phyloP scores from a whole-genome alignment of 2,888 invertebrate species.

The Apotomis betuletana region DNA sequence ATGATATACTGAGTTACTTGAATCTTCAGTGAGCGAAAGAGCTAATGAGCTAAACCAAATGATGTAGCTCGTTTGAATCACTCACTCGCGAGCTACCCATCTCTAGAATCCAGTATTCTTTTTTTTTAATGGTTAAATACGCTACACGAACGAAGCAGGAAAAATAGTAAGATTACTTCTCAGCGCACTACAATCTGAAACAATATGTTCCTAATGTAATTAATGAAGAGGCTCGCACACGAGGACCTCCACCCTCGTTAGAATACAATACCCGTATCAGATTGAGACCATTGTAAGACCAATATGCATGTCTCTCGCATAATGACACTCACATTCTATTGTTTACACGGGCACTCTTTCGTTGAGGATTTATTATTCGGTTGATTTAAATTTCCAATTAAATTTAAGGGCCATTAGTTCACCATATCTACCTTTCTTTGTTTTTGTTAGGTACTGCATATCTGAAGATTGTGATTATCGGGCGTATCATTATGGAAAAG shows the following conservation, averaged over 20 bases:
- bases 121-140: no score
- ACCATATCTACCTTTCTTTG: not conserved
- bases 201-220: conserved; percentile 26
- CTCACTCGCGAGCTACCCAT: no score
- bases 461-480: no score
- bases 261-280: conserved; percentile 68
- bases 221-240: conserved; percentile 46
- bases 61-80: no score
- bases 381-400: conserved; percentile 14
- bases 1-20: no score
- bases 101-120: no score
- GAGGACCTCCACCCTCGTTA: conserved; percentile 65
- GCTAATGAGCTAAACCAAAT: no score
- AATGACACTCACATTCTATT: conserved; percentile 63
- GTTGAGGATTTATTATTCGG: conserved; percentile 11
- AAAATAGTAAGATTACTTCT: conserved; percentile 10
- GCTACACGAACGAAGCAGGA: not conserved
- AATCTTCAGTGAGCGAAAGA: no score
- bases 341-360: conserved; percentile 47
- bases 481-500: no score
- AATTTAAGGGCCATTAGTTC: not conserved
- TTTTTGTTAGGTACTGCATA: no score
- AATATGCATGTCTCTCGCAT: conserved; percentile 50
- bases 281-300: conserved; percentile 62
- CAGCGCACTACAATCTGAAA: conserved; percentile 6